A percentile compares a stretch with the other conserved stretches of the same genome.
Conservation (phyloP, 2,797 vertebrate species). For the Alauda arvensis region DNA sequence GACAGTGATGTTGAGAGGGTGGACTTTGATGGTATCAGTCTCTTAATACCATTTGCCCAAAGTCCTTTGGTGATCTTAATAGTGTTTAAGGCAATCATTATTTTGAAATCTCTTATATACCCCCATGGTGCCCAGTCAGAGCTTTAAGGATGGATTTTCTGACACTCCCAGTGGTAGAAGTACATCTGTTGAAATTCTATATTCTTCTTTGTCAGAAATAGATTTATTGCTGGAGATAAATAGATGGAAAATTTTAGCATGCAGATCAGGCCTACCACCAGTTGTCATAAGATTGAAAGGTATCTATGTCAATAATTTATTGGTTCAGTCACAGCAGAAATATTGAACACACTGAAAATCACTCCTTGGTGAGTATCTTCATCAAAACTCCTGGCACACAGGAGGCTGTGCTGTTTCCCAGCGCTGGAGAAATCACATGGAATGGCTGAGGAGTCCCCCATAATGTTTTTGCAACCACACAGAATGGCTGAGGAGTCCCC, state of each 20-base stretch:
- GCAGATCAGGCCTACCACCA: neutral
- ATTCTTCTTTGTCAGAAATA: neutral
- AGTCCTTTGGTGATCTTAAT: neutral
- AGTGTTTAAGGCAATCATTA: neutral
- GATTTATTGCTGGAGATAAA: neutral
- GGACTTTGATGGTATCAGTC: neutral
- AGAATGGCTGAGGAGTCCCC: neutral
- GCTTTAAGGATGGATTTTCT: neutral
- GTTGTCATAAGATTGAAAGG: neutral
- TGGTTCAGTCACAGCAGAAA: neutral
- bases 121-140: neutral
- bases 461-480: rapidly evolving
- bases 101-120: neutral
- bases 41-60: neutral
- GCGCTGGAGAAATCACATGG: rapidly evolving
- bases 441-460: neutral
- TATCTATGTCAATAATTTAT: neutral
- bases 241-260: neutral
- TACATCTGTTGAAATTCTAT: neutral
- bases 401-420: rapidly evolving
- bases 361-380: neutral
- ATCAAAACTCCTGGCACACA: neutral
- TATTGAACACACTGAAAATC: neutral
- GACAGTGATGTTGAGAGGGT: neutral
- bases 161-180: neutral